Conservation (phyloP, 2,888 invertebrate species). For the Orthonevra nobilis region DNA sequence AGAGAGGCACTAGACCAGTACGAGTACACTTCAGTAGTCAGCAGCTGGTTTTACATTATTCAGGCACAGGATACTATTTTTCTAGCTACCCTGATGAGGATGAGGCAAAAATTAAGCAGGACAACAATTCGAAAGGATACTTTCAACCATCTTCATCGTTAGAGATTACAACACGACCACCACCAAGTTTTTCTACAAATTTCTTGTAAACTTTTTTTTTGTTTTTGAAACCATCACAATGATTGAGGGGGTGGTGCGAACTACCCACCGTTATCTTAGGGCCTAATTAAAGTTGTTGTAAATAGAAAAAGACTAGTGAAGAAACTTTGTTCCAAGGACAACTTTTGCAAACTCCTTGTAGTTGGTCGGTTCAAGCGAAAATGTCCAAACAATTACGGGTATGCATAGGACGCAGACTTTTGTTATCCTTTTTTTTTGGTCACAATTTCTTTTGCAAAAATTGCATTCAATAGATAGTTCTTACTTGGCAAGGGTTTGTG, state of each 20-base stretch:
- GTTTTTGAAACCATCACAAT: neutral
- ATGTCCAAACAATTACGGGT: conserved; percentile 58
- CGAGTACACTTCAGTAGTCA: conserved; percentile 25
- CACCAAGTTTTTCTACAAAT: conserved; percentile 7
- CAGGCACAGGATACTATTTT: conserved; percentile 33
- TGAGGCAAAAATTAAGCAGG: neutral
- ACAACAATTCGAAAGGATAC: conserved; percentile 5
- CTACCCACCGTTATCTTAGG: conserved; percentile 27
- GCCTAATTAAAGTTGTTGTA: conserved; percentile 43
- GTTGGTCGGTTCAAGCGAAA: conserved; percentile 24
- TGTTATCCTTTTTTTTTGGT: conserved; percentile 26
- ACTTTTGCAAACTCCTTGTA: conserved; percentile 22
- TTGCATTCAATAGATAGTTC: conserved; percentile 40
- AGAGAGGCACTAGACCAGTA: conserved; percentile 5
- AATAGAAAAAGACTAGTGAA: conserved; percentile 2
- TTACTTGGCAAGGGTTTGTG: neutral
- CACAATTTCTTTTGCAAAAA: conserved; percentile 9
- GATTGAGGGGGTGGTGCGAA: conserved; percentile 12
- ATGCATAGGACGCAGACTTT: conserved; percentile 13
- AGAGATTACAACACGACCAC: conserved; percentile 35
- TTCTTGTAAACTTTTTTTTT: conserved; percentile 13
- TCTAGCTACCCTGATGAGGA: neutral
- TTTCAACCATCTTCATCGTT: too few species aligned
- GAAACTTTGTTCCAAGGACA: neutral
- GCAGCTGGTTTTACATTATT: conserved; percentile 42